phyloP scores from a whole-genome alignment of 2,113 vertebrate species.

The Galbula dea region DNA sequence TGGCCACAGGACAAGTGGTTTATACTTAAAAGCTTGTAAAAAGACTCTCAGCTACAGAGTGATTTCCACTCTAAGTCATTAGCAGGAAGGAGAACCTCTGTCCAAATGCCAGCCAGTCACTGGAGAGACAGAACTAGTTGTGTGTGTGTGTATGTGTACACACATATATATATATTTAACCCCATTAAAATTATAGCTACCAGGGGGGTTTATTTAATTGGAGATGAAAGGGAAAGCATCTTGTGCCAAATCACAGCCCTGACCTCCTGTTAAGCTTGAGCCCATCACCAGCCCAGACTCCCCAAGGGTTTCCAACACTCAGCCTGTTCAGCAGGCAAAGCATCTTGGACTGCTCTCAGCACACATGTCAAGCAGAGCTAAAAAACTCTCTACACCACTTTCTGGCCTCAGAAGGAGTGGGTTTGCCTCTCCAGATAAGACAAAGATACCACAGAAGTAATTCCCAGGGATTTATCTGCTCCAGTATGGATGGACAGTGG shows the following conservation, averaged over 20 bases:
- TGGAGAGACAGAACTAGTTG: background rate
- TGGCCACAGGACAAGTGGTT: background rate
- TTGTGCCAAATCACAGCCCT: background rate
- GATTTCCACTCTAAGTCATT: background rate
- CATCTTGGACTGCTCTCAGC: background rate
- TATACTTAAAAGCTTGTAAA: background rate
- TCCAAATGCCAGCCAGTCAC: background rate
- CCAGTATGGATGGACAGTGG: rapidly evolving
- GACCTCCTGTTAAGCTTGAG: background rate
- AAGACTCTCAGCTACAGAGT: background rate
- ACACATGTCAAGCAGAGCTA: background rate
- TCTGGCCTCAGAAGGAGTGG: background rate
- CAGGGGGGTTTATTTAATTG: background rate
- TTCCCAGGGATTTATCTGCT: background rate
- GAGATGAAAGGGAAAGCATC: background rate
- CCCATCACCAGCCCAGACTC: background rate
- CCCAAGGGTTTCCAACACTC: background rate
- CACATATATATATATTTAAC: background rate
- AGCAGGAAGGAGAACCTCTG: background rate
- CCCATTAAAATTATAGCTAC: background rate
- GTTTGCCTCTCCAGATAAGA: background rate
- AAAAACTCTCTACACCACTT: background rate
- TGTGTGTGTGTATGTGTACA: too few species aligned
- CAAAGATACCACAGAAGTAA: background rate
- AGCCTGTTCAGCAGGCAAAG: background rate